Percentiles rank a stretch among this genome's conserved stretches.
These are phyloP conservation scores for Neomorphus geoffroyi DNA, from an alignment of 2,797 vertebrate species.

Conservation along the genomic window DNA sequence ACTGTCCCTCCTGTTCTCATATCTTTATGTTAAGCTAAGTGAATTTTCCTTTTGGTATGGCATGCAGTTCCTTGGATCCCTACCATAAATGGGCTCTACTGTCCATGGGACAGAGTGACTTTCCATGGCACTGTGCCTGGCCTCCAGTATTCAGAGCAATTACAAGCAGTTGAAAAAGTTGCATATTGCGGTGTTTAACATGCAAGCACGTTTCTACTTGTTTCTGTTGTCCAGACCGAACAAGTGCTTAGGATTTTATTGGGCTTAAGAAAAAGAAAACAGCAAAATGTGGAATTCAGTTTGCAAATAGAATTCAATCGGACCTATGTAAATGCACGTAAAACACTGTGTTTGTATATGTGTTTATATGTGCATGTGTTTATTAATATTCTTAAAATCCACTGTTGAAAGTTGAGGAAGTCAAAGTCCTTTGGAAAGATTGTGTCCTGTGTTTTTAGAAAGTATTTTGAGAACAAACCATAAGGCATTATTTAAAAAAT, in stretches of 20 bases:
- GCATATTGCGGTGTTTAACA: neutral
- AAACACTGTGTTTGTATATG: neutral
- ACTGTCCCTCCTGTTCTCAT: neutral
- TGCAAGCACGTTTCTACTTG: neutral
- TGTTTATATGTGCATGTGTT: neutral
- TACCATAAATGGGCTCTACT: neutral
- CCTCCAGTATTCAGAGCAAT: neutral
- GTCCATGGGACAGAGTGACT: rapidly evolving
- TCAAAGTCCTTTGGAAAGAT: neutral
- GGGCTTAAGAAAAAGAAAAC: neutral
- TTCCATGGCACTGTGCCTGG: neutral
- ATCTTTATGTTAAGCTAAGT: neutral
- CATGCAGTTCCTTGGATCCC: neutral
- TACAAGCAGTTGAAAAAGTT: neutral
- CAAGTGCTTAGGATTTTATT: neutral
- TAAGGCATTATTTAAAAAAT: neutral
- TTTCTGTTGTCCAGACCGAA: neutral
- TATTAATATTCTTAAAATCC: neutral
- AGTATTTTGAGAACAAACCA: neutral
- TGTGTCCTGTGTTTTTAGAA: neutral
- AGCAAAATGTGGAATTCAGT: neutral
- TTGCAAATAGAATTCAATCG: neutral
- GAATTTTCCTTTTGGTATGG: constrained; percentile 18
- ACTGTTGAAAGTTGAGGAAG: neutral
- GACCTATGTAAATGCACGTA: neutral